Evolutionary conservation across 2,888 invertebrate species (phyloP).

Genomic region (Drosophila anomalata): DNA sequence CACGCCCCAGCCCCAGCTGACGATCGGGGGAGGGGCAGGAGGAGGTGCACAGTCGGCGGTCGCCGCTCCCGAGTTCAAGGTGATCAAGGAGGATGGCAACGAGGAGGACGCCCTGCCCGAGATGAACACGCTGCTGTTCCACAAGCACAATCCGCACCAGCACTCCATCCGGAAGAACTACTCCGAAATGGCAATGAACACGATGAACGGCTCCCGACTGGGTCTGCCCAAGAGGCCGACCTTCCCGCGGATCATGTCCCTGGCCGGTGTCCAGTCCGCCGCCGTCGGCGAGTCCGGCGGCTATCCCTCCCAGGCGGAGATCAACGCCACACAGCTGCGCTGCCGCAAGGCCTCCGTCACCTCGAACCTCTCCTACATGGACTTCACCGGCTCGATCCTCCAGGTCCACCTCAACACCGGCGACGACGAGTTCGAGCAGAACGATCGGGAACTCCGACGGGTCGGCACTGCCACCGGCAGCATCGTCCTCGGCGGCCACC

Average conservation of each 20-base stretch:
- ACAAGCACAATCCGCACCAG: conserved; percentile 70
- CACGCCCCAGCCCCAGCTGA: conserved; percentile 64
- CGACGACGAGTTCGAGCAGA: conserved; percentile 83
- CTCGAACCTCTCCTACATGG: conserved; percentile 89
- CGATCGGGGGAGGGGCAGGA: conserved; percentile 36
- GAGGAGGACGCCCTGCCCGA: conserved; percentile 85
- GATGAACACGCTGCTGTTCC: conserved; percentile 82
- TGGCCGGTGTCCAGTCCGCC: conserved; percentile 81
- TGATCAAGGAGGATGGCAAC: conserved; percentile 87
- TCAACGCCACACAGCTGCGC: conserved; percentile 84
- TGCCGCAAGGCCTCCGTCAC: conserved; percentile 88
- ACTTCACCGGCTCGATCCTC: conserved; percentile 90
- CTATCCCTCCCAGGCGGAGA: conserved; percentile 84
- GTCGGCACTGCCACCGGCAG: conserved; percentile 82
- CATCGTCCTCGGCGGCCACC: conserved; percentile 73
- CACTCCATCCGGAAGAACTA: conserved; percentile 83
- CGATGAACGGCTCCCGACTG: conserved; percentile 79
- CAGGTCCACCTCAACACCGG: conserved; percentile 87
- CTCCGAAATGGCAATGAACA: conserved; percentile 83
- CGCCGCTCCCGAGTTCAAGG: conserved; percentile 86
- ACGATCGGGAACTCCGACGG: conserved; percentile 82
- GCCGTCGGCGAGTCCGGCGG: conserved; percentile 70
- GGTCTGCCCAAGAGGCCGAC: conserved; percentile 83
- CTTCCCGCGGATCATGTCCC: conserved; percentile 84
- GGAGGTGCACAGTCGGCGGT: conserved; percentile 27